Evolutionary conservation across 2,888 invertebrate species (phyloP).

Genomic region (Drosophila tripunctata): DNA sequence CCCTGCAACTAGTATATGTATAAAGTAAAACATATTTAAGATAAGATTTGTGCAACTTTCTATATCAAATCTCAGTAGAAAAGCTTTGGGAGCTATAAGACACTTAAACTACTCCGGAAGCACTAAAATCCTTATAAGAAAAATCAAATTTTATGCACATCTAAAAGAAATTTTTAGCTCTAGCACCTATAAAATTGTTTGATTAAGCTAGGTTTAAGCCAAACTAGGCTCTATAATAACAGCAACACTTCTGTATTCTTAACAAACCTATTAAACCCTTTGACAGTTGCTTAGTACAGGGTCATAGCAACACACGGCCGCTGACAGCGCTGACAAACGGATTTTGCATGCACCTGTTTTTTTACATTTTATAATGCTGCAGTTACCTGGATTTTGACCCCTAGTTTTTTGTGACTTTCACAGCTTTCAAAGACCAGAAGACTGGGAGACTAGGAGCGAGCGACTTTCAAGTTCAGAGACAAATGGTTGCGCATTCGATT

Average conservation of each 20-base stretch:
- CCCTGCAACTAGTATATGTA: neutral
- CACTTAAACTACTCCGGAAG: too few species aligned
- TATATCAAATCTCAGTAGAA: too few species aligned
- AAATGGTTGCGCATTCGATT: slow-evolving; percentile 74
- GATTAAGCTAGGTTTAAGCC: too few species aligned
- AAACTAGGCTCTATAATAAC: too few species aligned
- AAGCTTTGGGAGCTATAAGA: too few species aligned
- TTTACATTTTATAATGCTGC: slow-evolving; percentile 10
- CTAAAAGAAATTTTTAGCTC: too few species aligned
- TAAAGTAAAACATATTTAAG: too few species aligned
- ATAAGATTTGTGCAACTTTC: too few species aligned
- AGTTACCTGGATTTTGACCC: slow-evolving; percentile 47
- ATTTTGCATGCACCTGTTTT: slow-evolving; percentile 73
- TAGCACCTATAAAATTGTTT: too few species aligned
- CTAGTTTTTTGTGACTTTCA: slow-evolving; percentile 60
- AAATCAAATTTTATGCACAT: too few species aligned
- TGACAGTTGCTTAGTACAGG: neutral
- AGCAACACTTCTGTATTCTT: too few species aligned
- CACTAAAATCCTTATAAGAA: too few species aligned
- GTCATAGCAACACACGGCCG: slow-evolving; percentile 51
- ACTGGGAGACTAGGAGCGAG: neutral
- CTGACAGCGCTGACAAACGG: slow-evolving; percentile 66
- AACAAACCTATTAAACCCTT: neutral
- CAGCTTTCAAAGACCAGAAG: slow-evolving; percentile 36
- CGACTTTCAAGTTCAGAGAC: slow-evolving; percentile 75